Evolutionary conservation across 35 echinoderm and acorn worm genomes (phyloP), one percentile per base, ranked within the genome.

Genomic region (Ptychodera flava): DNA sequence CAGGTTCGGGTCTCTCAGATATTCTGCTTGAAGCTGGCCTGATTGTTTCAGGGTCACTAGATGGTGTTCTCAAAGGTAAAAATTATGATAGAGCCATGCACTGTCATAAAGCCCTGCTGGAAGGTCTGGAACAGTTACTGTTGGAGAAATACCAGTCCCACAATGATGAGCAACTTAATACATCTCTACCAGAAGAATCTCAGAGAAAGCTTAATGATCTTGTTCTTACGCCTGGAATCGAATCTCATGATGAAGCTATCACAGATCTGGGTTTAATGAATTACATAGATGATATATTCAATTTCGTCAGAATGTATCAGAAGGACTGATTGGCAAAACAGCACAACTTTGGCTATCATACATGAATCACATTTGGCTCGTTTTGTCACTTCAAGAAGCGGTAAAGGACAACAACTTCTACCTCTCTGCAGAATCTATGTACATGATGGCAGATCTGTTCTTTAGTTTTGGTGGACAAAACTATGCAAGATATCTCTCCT

Each of bases 311-410:
- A 79, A 28, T 10, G 78, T 79, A 30, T 10, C 28, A 79, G 32
- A 79, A 1, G 94, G 91, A 31, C 35, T 89, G 22, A 53, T 79
- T 0, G 91, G 94, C 0, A 92, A 96, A 78, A 96, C 88, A 16
- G 84, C 87, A 1, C 38, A 90, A 78, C 85, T 95, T 29, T 97
- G 91, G 91, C 29, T 93, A 29, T 85, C 80, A 1, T 89, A 85
- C 14, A 93, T 97, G 78, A 86, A 97, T 78, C 88, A 92, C 27
- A n/a, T n/a, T n/a, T n/a, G n/a, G n/a, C n/a, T n/a, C n/a, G n/a
- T n/a, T n/a, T n/a, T n/a, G n/a, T n/a, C n/a, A n/a, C n/a, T n/a
- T n/a, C n/a, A n/a, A n/a, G n/a, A n/a, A n/a, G 77, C 90, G 36
- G 93, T 95, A 22, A 95, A 95, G 79, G 92, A 86, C 12, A 95